Base-by-base conservation (phyloP, 64 coral and sea anemone genomes). In the Stichodactyla mertensii region DNA sequence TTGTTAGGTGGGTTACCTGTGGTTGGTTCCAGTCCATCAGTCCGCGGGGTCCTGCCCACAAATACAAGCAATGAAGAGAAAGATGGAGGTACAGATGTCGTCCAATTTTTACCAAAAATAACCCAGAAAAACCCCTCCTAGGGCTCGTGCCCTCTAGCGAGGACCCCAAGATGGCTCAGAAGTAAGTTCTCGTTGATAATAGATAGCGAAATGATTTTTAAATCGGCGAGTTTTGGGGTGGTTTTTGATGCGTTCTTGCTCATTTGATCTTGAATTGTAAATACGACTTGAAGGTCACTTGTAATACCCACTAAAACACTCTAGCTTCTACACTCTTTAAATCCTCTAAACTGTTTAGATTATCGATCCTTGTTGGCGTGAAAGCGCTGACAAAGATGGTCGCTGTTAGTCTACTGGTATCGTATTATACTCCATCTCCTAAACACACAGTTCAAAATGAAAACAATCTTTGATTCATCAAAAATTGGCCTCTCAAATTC, bases 31-130 rank as follows among this genome's bases (percentile, higher is more conserved):
- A 81, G 78, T 19, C 78, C 53, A 81, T 81, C 51, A 28, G 51
- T 81, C 52, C 53, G 69, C 24, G 31, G 78, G 78, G 78, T 81
- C 51, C 78, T 81, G 78, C 78, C 78, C 78, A 81, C 78, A 52
- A 81, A 70, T 70, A 24, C 66, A 70, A 70, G 24, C 56, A 58
- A 45, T 45, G 56, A 45, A 45, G 36, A 10, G 23, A 31, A 54
- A 52, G 1, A 81, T 53, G 26, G 78, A 81, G 13, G 52, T 19
- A 13, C 52, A 55, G 78, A 81, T 81, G 78, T 53, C 26, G 51
- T 15, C 13, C 6, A 6, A 20, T 81, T 81, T 81, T 19, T 16
- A 9, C 15, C 13, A 81, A 81, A 81, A 55, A 52, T 81, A 81
- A 55, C 78, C 52, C 26, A 13, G 52, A 55, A 53, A 81, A 0